Conservation (phyloP, 2,113 vertebrate species). For the Emydocephalus ijimae region DNA sequence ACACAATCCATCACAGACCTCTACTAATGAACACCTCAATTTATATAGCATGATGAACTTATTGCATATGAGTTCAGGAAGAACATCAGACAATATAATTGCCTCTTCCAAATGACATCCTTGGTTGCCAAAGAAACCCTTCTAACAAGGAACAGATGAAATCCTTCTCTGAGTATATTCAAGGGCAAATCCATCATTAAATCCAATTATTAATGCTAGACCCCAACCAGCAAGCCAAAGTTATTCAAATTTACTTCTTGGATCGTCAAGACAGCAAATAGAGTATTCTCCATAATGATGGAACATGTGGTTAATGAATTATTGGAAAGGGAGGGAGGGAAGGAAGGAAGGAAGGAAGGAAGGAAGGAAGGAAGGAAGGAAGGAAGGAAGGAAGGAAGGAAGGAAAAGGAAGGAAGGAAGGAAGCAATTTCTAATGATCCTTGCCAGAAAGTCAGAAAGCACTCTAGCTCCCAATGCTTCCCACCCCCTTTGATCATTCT, state of each 20-base stretch:
- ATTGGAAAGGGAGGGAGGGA: neutral
- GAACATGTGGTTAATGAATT: neutral
- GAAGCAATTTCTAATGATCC: too few relatives aligned
- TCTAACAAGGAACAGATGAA: neutral
- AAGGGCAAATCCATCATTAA: neutral
- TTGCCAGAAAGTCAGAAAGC: neutral
- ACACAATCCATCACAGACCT: neutral
- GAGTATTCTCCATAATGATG: neutral
- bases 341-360: neutral
- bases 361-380: neutral
- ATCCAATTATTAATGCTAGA: neutral
- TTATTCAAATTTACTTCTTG: neutral
- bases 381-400: neutral
- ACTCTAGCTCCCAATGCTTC: neutral
- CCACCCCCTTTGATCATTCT: too few relatives aligned
- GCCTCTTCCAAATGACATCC: neutral
- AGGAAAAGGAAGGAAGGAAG: neutral
- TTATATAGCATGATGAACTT: neutral
- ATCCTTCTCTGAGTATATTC: neutral
- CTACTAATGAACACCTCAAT: neutral
- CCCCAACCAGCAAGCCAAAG: neutral
- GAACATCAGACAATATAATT: neutral
- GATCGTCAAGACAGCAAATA: neutral
- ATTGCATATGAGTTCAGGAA: neutral
- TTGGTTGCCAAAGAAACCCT: neutral